Conservation (phyloP, 2,888 invertebrate genomes). For the Drosophila austrosaltans region DNA sequence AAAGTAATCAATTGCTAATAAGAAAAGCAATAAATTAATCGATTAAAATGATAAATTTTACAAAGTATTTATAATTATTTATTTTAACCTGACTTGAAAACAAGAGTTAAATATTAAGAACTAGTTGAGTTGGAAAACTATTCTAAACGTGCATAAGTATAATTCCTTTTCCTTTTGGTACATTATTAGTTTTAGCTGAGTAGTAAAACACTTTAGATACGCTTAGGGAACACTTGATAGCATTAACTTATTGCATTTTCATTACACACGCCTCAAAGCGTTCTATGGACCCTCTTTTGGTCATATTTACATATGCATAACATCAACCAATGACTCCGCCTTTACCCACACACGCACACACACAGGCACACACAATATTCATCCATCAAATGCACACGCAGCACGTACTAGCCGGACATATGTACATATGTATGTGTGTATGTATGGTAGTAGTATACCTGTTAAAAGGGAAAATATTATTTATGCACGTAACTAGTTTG, state of each 20-base stretch:
- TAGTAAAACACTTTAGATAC: constrained; percentile 8
- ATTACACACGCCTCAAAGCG: constrained; percentile 39
- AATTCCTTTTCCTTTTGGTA: too few relatives aligned
- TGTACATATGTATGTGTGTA: neutral
- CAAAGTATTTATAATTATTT: too few relatives aligned
- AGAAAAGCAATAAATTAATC: too few relatives aligned
- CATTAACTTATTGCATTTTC: constrained; percentile 78
- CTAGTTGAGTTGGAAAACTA: neutral
- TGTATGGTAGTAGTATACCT: constrained; percentile 15
- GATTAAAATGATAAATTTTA: too few relatives aligned
- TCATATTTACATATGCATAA: constrained; percentile 70
- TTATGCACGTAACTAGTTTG: constrained; percentile 78
- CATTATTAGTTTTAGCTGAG: constrained; percentile 1
- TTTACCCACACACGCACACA: constrained; percentile 22
- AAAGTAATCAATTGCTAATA: too few relatives aligned
- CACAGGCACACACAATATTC: constrained; percentile 48
- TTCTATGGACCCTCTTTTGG: constrained; percentile 21
- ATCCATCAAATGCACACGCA: constrained; percentile 62
- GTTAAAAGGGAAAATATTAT: constrained; percentile 60
- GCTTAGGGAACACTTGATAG: constrained; percentile 57
- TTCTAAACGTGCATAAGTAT: neutral
- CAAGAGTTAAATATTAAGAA: neutral
- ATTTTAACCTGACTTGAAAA: too few relatives aligned
- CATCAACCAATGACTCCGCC: constrained; percentile 54
- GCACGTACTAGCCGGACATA: constrained; percentile 41